phyloP scores from a whole-genome alignment of 2,888 invertebrate genomes.

The Dimorphilus gyrociliatus region DNA sequence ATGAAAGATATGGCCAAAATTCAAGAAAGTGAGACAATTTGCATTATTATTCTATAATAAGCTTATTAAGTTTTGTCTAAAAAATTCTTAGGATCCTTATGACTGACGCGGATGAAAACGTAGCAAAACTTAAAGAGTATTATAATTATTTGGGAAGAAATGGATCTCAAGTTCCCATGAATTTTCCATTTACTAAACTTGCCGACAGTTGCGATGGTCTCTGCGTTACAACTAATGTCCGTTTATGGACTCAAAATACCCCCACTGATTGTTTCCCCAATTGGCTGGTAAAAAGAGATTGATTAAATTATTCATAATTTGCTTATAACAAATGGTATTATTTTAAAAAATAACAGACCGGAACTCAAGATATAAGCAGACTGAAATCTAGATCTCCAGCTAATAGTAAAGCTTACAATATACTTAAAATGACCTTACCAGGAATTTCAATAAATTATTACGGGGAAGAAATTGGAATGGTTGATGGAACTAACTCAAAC shows the following conservation, averaged over 20 bases:
- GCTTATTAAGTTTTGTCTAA: too few species aligned
- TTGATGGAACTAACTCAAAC: slow-evolving; percentile 3
- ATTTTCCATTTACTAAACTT: slow-evolving; percentile 6
- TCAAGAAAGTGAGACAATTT: neutral
- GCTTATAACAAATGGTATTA: too few species aligned
- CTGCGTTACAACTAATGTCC: too few species aligned
- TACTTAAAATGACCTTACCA: slow-evolving; percentile 12
- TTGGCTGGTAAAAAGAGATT: too few species aligned
- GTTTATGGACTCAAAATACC: too few species aligned
- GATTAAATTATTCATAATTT: too few species aligned
- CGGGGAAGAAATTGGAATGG: slow-evolving; percentile 14
- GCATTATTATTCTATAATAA: too few species aligned
- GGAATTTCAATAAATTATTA: slow-evolving; percentile 10
- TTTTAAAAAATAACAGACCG: too few species aligned
- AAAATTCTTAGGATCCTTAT: slow-evolving; percentile 9
- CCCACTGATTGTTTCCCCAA: too few species aligned
- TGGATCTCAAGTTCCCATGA: slow-evolving; percentile 12
- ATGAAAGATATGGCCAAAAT: slow-evolving; percentile 1
- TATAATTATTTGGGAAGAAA: slow-evolving; percentile 12
- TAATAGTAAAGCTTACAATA: too few species aligned
- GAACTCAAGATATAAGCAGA: too few species aligned
- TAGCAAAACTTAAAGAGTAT: slow-evolving; percentile 12
- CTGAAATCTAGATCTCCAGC: too few species aligned
- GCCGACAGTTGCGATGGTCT: slow-evolving; percentile 3
- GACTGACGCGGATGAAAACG: slow-evolving; percentile 8